Evolutionary conservation across 2,797 vertebrate genomes (phyloP).

Genomic region (Streptopelia turtur): DNA sequence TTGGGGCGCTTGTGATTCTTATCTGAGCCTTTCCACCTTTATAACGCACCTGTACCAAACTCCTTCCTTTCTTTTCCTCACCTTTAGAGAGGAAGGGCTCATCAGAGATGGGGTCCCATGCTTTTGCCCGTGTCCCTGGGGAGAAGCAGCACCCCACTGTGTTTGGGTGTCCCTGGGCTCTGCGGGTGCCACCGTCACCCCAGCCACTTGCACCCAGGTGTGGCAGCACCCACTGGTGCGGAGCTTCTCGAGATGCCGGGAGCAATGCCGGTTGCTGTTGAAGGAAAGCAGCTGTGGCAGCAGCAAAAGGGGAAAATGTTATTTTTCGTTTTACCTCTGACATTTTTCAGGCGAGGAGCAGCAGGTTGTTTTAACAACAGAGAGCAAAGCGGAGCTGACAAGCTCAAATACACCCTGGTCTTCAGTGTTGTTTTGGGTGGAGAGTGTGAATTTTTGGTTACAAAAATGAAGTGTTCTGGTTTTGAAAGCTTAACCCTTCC

Average conservation of each 20-base stretch:
- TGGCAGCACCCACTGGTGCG: not conserved
- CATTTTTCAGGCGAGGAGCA: not conserved
- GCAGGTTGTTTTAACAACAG: not conserved
- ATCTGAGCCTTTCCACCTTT: not conserved
- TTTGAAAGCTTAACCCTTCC: not conserved
- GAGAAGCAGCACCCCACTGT: not conserved
- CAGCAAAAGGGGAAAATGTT: slow-evolving; percentile 1
- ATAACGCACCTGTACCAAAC: too few relatives aligned
- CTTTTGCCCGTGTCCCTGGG: not conserved
- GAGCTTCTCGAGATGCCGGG: not conserved
- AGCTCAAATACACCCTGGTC: not conserved
- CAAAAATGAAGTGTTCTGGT: not conserved
- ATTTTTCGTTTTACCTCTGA: slow-evolving; percentile 49
- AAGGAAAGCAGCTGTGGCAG: slow-evolving; percentile 9
- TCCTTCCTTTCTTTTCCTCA: not conserved
- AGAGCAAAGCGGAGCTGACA: slow-evolving; percentile 37
- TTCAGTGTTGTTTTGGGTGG: not conserved
- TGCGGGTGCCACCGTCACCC: not conserved
- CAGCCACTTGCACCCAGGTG: fast-evolving
- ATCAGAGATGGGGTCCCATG: fast-evolving
- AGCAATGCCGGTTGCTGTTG: not conserved
- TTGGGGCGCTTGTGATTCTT: not conserved
- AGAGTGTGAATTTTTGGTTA: not conserved
- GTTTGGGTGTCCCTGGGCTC: not conserved
- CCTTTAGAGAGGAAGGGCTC: not conserved